Conservation (phyloP, 1,140 invertebrate species). For the Diorhabda sublineata region DNA sequence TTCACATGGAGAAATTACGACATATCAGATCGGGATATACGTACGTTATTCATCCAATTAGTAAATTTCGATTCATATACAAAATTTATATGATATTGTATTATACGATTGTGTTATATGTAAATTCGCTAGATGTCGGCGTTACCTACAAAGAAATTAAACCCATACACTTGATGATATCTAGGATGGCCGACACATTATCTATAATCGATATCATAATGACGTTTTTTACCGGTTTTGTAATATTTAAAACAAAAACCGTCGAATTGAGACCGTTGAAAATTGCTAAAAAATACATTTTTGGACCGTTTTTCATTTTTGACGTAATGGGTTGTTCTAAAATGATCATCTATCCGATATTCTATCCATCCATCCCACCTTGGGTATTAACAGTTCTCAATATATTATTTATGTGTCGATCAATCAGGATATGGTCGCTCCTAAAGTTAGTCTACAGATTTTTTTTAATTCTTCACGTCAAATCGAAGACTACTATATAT, state of each 20-base stretch:
- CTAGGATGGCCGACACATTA: neutral
- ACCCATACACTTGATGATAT: neutral
- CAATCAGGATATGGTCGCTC: neutral
- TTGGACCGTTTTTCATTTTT: neutral
- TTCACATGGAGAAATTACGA: neutral
- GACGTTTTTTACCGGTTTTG: neutral
- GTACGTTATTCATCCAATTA: neutral
- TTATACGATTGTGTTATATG: neutral
- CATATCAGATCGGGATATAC: neutral
- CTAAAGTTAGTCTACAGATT: neutral
- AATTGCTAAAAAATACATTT: neutral
- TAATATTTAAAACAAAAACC: neutral
- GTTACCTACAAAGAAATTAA: neutral
- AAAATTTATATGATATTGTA: neutral
- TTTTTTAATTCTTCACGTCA: neutral
- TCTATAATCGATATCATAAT: neutral
- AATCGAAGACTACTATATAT: neutral
- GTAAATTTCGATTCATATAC: neutral
- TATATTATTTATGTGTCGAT: neutral
- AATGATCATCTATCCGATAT: neutral
- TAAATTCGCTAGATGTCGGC: neutral
- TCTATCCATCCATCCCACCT: neutral
- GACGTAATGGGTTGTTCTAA: neutral
- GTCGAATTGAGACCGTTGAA: neutral
- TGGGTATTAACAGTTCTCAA: neutral